Evolutionary conservation across 2,888 invertebrate species (phyloP), one percentile per base, ranked within the genome.

Genomic region (Anthoptus insignis): DNA sequence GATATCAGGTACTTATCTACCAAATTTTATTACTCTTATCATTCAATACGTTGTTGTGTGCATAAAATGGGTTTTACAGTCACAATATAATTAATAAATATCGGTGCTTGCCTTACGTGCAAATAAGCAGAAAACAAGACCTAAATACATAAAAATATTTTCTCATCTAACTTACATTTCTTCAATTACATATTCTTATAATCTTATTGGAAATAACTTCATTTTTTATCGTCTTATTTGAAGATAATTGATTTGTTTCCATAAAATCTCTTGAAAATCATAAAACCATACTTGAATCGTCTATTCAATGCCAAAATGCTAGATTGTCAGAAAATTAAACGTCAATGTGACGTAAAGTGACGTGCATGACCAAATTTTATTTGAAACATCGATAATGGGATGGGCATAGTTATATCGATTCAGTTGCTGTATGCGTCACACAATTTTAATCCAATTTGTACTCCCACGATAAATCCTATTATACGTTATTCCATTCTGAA

Each of bases 401-500:
- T 69, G 73, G 68, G 60, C 65, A 67, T 67, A 47, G 63, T 32
- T 65, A 60, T 76, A 88, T 88, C 84, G 87, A 89, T 88, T 85
- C 72, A 5, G 71, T 65, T 64, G 75, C 73, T 72, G 71, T 77
- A 80, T 82, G 83, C 84, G 75, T 79, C 81, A 78, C 72, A 73
- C 74, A 72, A 78, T 76, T 79, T 79, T 83, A 83, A 83, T 83
- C 83, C 76, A 74, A 78, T 83, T 83, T 77, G 75, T 65, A 80
- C 87, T 76, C 86, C 87, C 83, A 88, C 89, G 75, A 78, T 70
- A 81, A 90, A 93, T 93, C 92, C 87, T 81, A 91, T 93, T 93
- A 92, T 76, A 56, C 66, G 80, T 81, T 87, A 85, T 82, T 80
- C 76, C 86, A 85, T 81, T 84, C 81, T 81, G 79, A 75, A 81